These are phyloP conservation scores for Pentalonia nigronervosa DNA, from an alignment of 1,140 invertebrate species.

Conservation along the genomic window DNA sequence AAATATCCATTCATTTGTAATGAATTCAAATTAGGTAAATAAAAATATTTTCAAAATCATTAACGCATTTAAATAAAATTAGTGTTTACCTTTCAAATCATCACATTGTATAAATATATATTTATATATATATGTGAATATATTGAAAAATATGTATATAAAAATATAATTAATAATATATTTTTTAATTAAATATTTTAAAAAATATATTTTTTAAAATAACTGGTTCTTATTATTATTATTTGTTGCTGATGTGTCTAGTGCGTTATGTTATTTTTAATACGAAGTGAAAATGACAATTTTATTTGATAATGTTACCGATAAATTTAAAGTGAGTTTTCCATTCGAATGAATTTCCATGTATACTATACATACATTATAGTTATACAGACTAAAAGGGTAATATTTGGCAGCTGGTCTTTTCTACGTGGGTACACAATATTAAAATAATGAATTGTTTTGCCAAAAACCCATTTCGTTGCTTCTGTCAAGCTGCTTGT, in stretches of 20 bases:
- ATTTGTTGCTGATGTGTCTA: neutral
- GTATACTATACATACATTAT: neutral
- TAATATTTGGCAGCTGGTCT: neutral
- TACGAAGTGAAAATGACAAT: neutral
- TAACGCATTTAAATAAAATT: no score
- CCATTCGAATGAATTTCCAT: neutral
- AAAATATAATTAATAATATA: no score
- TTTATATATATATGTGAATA: no score
- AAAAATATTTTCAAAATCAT: no score
- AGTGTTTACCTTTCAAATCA: no score
- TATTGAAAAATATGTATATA: no score
- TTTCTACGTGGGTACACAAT: neutral
- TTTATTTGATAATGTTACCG: neutral
- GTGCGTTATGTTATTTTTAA: neutral
- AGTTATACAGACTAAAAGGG: neutral
- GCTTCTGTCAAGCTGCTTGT: neutral
- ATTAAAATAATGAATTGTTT: constrained; percentile 20
- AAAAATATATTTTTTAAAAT: neutral
- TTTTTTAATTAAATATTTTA: no score
- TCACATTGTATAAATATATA: no score
- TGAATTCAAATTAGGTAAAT: no score
- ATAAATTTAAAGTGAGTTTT: neutral
- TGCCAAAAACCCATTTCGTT: neutral
- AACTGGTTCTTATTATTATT: neutral
- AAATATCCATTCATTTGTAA: no score